Evolutionary conservation across 2,113 vertebrate genomes (phyloP), one percentile per base, ranked within the genome.

Genomic region (Cyanocitta stelleri): DNA sequence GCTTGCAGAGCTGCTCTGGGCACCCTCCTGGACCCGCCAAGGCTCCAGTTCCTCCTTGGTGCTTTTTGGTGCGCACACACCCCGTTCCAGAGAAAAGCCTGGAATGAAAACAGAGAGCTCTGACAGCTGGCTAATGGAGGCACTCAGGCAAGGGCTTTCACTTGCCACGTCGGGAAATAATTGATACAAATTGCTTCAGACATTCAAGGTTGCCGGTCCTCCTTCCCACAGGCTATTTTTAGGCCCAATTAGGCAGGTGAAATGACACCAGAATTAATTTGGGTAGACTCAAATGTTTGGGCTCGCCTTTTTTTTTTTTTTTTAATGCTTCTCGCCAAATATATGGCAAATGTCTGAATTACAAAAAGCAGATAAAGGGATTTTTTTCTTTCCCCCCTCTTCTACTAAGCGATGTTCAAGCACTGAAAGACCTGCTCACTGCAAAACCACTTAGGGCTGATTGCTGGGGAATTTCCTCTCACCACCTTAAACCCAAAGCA

Each of bases 401-500:
- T 29, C 29, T 20, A 32, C 8, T 27, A 35, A 41, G 27, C 32
- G 16, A 87, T 41, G 27, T 75, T 87, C 66, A 81, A 52, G 48
- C 56, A 75, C n/a, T 49, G 32, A 56, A 87, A 91, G 49, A 41
- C 41, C 85, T 64, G 33, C 14, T 95, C 14, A 2, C 73, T 75
- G 73, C 37, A 78, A 85, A 91, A 71, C 61, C 64, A 78, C 44
- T 94, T 68, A 89, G 9, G 39, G 56, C 37, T 80, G 59, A 69
- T 89, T 82, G 80, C 64, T 78, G 77, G 73, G 52, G 84, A 92
- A 92, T 87, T 94, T 68, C n/a, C 71, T 92, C 87, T 95, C 77
- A 72, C 64, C 89, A 95, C 89, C 56, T 96, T 82, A 87, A 92
- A 91, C 84, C 66, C 61, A 89, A 73, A 93, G 89, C 89, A 97